Base-by-base conservation (phyloP, 2,888 invertebrate species). In the Andrena haemorrhoa region DNA sequence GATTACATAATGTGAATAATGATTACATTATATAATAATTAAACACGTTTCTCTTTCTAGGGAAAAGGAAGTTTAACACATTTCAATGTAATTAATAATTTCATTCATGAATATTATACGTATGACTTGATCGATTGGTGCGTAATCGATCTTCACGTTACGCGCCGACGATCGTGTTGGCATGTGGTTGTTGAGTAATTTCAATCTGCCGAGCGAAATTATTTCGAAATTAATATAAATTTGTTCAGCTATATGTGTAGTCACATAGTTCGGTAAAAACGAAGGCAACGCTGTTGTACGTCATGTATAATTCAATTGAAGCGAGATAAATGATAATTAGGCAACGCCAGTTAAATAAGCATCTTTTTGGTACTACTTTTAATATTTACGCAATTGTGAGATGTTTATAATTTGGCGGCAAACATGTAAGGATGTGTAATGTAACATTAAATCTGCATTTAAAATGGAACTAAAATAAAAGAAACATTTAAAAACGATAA, bases 381-480 rank as follows among this genome's bases (percentile, higher is more conserved):
- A 72, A 71, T 47, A 65, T 79, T 71, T 33, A 64, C 60, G 53
- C 31, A 64, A 63, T 71, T 79, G 74, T 70, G 60, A 80, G 70
- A 66, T 69, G 64, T 79, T 82, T 69, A 72, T 51, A 70, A 51
- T 72, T 69, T 63, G 63, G 60, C 51, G 33, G 23, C 23, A 60
- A 29, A 65, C 53, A 53, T 65, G 76, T 47, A 66, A 56, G 61
- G n/a, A 74, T 83, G 68, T 68, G 58, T 78, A 81, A 82, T 76
- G 71, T 78, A 75, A 80, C 70, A 53, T 75, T 83, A 81, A 70
- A 76, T 77, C 73, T 89, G 90, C 89, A 90, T 90, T 91, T 89
- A 88, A 87, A 83, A 53, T 85, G 84, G 75, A 81, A 86, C 75
- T 77, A 86, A 89, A 72, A 66, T 83, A 78, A 74, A 66, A 74